Base-by-base conservation (phyloP, 1,140 invertebrate species). In the Drosophila subobscura region DNA sequence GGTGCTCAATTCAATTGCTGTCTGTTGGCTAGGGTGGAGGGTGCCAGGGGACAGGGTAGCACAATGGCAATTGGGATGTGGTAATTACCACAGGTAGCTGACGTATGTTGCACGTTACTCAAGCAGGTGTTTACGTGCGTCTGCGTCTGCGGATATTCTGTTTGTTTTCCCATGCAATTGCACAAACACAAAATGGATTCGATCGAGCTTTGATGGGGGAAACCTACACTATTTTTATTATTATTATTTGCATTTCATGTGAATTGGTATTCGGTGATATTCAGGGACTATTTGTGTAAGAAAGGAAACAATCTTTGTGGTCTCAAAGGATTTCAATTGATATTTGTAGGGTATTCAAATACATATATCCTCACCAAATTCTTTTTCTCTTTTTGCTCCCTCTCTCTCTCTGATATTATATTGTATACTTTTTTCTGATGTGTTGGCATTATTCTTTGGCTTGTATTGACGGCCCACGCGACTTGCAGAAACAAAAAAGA, bases 81-180 rank as follows among this genome's bases (percentile, higher is more conserved):
- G 65, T 68, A 68, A 37, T 37, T 37, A 37, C 33, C 33, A 2
- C 33, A 37, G 33, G 33, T 37, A 37, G 33, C 33, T 12, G 33
- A 37, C 33, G 33, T 37, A 37, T 37, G 33, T 37, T 12, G 63
- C 63, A 42, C 23, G 63, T 68, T 68, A 68, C 65, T 51, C 47
- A 68, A 68, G 65, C 64, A 68, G 65, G 65, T 68, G 65, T 68
- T 68, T 68, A 56, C 64, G 33, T 37, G 33, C 33, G 63, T 68
- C 63, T 20, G 16, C 16, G n/a, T n/a, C n/a, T 68, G 45, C 51
- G 50, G 68, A 37, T 37, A 3, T 68, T 49, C 68, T 68, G 65
- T 68, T 68, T 68, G 63, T 68, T 68, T 68, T 68, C 50, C 33
- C 41, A 68, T 68, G 63, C 50, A 56, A 49, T 56, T 55, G 63